These are phyloP conservation scores for Synanthedon myopaeformis DNA, from an alignment of 2,888 invertebrate genomes.

Conservation along the genomic window DNA sequence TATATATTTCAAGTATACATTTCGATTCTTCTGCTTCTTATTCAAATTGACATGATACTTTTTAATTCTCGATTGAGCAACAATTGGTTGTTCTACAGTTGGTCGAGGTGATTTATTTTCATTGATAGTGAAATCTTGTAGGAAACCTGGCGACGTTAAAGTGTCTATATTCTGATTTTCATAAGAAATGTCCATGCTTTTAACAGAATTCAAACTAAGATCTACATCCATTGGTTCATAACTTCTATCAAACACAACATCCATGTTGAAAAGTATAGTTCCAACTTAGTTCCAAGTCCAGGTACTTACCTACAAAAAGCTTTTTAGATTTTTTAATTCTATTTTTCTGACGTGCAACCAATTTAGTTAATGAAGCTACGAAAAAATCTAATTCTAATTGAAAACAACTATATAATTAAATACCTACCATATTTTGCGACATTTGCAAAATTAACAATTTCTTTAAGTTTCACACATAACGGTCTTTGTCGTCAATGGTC, in stretches of 20 bases:
- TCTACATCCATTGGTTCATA: conserved; percentile 61
- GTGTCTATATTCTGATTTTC: not conserved
- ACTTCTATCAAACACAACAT: conserved; percentile 19
- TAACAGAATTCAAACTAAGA: conserved; percentile 36
- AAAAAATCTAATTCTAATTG: too few relatives aligned
- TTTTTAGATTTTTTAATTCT: too few relatives aligned
- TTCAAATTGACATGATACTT: conserved; percentile 25
- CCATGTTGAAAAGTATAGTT: conserved; percentile 1
- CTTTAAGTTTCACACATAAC: not conserved
- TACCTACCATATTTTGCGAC: too few relatives aligned
- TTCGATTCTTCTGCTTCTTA: conserved; percentile 10
- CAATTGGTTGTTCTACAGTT: not conserved
- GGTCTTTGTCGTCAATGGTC: too few relatives aligned
- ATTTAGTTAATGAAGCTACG: too few relatives aligned
- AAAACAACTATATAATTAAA: too few relatives aligned
- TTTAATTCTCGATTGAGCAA: conserved; percentile 13
- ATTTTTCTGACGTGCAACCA: too few relatives aligned
- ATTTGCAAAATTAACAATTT: not conserved
- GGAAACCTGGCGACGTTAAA: too few relatives aligned
- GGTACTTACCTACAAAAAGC: too few relatives aligned
- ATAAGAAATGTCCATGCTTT: conserved; percentile 39
- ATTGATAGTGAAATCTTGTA: too few relatives aligned
- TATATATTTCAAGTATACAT: conserved; percentile 11
- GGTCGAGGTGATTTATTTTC: too few relatives aligned
- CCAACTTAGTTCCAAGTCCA: too few relatives aligned